A percentile compares a stretch with the other conserved stretches of the same genome.
These are phyloP conservation scores for Suncus etruscus DNA, from an alignment of 2,113 vertebrate species.

Conservation along the genomic window DNA sequence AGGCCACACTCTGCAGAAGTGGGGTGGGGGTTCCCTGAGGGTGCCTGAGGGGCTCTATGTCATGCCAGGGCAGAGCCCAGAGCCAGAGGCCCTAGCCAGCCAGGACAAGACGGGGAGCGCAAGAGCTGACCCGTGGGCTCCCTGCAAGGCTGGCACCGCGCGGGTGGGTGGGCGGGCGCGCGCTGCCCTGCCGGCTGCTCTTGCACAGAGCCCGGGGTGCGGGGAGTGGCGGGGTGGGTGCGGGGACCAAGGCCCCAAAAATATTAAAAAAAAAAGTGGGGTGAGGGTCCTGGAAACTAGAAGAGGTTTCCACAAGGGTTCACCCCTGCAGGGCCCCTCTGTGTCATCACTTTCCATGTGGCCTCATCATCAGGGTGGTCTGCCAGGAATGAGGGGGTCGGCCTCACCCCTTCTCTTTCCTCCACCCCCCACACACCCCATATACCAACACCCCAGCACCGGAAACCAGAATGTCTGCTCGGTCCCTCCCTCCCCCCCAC, in stretches of 20 bases:
- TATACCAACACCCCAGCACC: slow-evolving; percentile 68
- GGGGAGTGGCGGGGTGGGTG: background rate
- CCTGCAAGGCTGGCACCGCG: background rate
- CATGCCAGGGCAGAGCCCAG: background rate
- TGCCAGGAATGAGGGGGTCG: background rate
- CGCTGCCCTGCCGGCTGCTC: background rate
- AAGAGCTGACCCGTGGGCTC: background rate
- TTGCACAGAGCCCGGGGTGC: background rate
- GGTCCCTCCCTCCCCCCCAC: slow-evolving; percentile 77
- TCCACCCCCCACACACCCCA: background rate
- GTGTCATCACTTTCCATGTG: background rate
- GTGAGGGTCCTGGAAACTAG: background rate
- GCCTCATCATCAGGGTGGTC: slow-evolving; percentile 10
- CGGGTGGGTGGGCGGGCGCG: background rate
- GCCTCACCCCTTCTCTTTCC: background rate
- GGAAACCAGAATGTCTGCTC: slow-evolving; percentile 80
- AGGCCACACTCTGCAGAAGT: too few relatives aligned
- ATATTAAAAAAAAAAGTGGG: background rate
- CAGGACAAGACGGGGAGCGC: background rate
- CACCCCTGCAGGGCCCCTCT: background rate
- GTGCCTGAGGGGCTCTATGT: too few relatives aligned
- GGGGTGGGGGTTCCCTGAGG: too few relatives aligned
- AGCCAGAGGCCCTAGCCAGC: background rate
- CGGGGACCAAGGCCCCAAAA: background rate
- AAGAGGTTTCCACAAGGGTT: background rate